These are phyloP conservation scores for Limonius californicus DNA, from an alignment of 1,140 invertebrate genomes.

Conservation along the genomic window DNA sequence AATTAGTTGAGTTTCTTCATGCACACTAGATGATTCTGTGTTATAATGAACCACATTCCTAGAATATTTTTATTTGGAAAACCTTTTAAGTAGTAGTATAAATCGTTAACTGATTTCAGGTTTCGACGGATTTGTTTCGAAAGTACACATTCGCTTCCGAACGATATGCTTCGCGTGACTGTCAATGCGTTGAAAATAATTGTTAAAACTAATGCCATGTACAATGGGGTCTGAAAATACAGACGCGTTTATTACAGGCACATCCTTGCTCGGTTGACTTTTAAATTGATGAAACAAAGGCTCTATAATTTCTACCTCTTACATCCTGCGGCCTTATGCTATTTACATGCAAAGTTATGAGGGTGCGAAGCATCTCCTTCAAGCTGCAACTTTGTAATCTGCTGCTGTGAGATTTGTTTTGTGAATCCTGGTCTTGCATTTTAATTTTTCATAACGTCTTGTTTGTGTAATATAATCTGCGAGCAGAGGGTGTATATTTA, in stretches of 20 bases:
- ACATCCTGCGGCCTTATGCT: slow-evolving; percentile 27
- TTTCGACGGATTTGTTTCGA: no score
- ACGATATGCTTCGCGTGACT: not conserved
- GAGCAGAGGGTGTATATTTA: not conserved
- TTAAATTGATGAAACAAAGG: slow-evolving; percentile 32
- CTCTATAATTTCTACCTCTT: slow-evolving; percentile 31
- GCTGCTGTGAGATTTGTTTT: slow-evolving; percentile 20
- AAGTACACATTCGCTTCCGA: no score
- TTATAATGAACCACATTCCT: no score
- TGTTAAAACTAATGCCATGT: no score
- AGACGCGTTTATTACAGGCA: not conserved
- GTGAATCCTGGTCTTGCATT: slow-evolving; percentile 19
- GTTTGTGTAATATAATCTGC: slow-evolving; percentile 2
- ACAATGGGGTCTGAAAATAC: no score
- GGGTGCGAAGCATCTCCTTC: slow-evolving; percentile 23
- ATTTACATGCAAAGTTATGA: slow-evolving; percentile 33
- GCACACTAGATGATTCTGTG: no score
- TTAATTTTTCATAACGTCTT: slow-evolving; percentile 21
- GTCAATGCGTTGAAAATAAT: no score
- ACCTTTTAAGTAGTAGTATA: no score
- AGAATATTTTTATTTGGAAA: no score
- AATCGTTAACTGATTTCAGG: no score
- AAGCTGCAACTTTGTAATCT: slow-evolving; percentile 21
- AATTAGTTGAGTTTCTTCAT: no score
- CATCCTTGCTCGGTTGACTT: slow-evolving; percentile 25